Conservation (phyloP, 2,113 vertebrate genomes). For the Callipepla californica region DNA sequence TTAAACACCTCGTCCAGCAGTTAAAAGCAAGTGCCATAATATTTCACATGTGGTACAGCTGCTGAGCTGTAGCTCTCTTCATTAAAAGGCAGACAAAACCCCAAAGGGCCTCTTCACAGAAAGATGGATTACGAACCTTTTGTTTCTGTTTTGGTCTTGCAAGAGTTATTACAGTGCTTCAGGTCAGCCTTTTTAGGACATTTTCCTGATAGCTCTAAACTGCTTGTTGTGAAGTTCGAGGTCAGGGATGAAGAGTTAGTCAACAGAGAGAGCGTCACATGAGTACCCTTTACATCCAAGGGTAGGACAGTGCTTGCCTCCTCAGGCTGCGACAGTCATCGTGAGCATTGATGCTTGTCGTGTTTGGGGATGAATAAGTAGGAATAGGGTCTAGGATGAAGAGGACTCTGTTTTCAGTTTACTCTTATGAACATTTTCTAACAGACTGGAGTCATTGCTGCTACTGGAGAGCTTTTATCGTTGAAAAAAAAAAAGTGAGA, state of each 20-base stretch:
- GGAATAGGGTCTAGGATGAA: background rate
- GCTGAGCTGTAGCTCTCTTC: slow-evolving; percentile 6
- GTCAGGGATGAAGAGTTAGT: background rate
- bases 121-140: slow-evolving; percentile 29
- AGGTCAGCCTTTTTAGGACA: slow-evolving; percentile 17
- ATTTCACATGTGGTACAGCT: slow-evolving; percentile 32
- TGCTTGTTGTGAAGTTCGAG: background rate
- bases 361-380: background rate
- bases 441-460: background rate
- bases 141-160: slow-evolving; percentile 13
- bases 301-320: background rate
- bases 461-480: background rate
- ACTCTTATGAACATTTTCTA: background rate
- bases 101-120: background rate
- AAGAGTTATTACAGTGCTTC: background rate
- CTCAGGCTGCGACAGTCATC: background rate
- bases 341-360: background rate
- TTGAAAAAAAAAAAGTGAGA: background rate
- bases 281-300: background rate
- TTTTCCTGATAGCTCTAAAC: background rate
- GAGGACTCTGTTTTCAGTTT: background rate
- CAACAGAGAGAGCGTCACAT: background rate
- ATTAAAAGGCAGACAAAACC: slow-evolving; percentile 19
- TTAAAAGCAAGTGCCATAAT: background rate
- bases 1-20: slow-evolving; percentile 4